phyloP scores from a whole-genome alignment of 2,888 invertebrate genomes.

The Drosophila lutescens region DNA sequence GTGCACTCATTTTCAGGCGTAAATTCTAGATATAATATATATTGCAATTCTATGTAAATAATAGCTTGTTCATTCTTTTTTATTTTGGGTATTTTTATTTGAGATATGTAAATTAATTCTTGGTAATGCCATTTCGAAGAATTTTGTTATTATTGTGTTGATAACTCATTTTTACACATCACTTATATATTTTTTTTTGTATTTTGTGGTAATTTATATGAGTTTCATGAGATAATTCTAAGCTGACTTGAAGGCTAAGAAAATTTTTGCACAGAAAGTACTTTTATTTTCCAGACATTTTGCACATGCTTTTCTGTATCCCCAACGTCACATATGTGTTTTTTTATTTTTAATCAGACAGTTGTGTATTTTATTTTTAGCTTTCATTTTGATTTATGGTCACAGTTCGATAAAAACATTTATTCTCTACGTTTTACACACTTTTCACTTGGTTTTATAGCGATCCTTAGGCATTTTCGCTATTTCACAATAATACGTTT shows the following conservation, averaged over 20 bases:
- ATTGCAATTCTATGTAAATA: conserved; percentile 9
- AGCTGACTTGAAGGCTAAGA: neutral
- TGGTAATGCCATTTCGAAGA: neutral
- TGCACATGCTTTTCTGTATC: conserved; percentile 24
- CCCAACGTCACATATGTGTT: conserved; percentile 43
- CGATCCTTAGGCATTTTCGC: conserved; percentile 41
- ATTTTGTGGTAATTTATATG: conserved; percentile 1
- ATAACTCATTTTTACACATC: neutral
- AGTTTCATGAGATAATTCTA: neutral
- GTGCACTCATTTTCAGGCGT: conserved; percentile 10
- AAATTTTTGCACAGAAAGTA: neutral
- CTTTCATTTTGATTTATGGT: conserved; percentile 43
- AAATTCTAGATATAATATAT: neutral
- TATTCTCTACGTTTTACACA: conserved; percentile 57
- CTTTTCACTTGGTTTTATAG: conserved; percentile 49
- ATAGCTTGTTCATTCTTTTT: conserved; percentile 1
- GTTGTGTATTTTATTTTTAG: conserved; percentile 33
- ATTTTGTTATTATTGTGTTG: neutral
- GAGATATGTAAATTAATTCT: neutral
- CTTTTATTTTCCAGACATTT: conserved; percentile 15
- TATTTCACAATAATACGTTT: conserved; percentile 62
- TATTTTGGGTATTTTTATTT: conserved; percentile 1
- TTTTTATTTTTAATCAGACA: conserved; percentile 21
- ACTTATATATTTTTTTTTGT: neutral
- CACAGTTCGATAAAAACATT: conserved; percentile 37